Evolutionary conservation across 2,888 invertebrate genomes (phyloP), one percentile per base, ranked within the genome.

Genomic region (Pristionchus arcanus): DNA sequence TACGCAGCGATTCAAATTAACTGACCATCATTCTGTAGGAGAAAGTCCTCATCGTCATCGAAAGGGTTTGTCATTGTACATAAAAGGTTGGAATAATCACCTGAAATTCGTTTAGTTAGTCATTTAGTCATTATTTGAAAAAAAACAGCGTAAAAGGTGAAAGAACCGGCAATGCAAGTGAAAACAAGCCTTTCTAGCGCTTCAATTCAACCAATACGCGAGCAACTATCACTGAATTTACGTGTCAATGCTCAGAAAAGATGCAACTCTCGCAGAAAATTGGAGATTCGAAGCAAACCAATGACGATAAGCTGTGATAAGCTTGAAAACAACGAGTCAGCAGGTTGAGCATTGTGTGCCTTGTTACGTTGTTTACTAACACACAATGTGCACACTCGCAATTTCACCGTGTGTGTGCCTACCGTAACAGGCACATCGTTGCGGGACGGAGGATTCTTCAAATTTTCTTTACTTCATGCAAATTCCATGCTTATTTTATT

Each of bases 21-120:
- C 81, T 49, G 49, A 81, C 81, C 81, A n/a, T 81, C 49, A 81
- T 81, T 81, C 53, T 81, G 81, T 7, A 81, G 49, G n/a, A 81
- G 81, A n/a, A 81, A 81, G 19, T 81, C 81, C 28, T 81, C 81
- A 21, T 81, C 81, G 28, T 81, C 81, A 53, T 81, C 49, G n/a
- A 49, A 28, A 9, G 81, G 81, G 16, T 42, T 81, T 53, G 81
- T 81, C 81, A 81, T 81, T 81, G 2, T 49, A 81, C 49, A 34
- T 21, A 37, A 81, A 28, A 81, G 13, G n/a, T n/a, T 49, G 81
- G 81, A 81, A 28, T 42, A 81, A 81, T 81, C 49, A 81, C 81
- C 81, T 81, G 53, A 42, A 81, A 81, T 25, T 21, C 13, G 13
- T 31, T 15, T 31, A 34, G 31, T 19, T 71, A 71, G 16, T 11